Base-by-base conservation (phyloP, 35 echinoderm and acorn worm genomes). In the Diadema setosum region DNA sequence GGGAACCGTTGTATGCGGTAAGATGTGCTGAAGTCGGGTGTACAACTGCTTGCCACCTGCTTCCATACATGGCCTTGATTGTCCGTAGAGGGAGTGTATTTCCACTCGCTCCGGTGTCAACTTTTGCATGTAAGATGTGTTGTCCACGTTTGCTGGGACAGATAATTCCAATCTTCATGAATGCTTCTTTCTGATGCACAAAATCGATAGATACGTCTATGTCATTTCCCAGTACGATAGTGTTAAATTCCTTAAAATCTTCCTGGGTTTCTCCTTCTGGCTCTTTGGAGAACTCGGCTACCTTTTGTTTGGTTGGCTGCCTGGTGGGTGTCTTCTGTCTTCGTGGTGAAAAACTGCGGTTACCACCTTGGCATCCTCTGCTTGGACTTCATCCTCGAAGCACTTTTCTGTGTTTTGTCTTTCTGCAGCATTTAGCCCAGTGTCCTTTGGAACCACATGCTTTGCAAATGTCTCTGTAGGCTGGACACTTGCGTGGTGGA, bases 81-180 rank as follows among this genome's bases (percentile, higher is more conserved):
- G 34, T 70, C 25, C 65, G 7, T 29, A 70, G 24, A 7, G 65
- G 89, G 1, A 91, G 32, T 4, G 70, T 86, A 33, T 85, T 91
- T 2, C 81, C 88, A 1, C 59, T 27, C 2, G 89, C 81, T 24
- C 90, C 83, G n/a, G 90, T 86, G 70, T 92, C 90, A 39, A 92
- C 45, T 32, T 92, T 92, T 26, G 85, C 27, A 2, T 45, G 7
- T 12, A 92, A 27, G 5, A 20, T 3, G 30, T 49, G 60, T n/a
- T 73, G 35, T 1, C 85, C 91, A 3, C 30, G 5, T 6, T 26
- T 12, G 7, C 2, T 2, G 78, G 70, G 86, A 40, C 88, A 90
- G 36, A 73, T 46, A 0, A 90, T 36, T 2, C 80, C 44, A 45
- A 80, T 9, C 2, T 11, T 82, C 4, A 24, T 82, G 37, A 39